Conservation (phyloP, 1,140 invertebrate genomes). For the Lanistes nyassanus region DNA sequence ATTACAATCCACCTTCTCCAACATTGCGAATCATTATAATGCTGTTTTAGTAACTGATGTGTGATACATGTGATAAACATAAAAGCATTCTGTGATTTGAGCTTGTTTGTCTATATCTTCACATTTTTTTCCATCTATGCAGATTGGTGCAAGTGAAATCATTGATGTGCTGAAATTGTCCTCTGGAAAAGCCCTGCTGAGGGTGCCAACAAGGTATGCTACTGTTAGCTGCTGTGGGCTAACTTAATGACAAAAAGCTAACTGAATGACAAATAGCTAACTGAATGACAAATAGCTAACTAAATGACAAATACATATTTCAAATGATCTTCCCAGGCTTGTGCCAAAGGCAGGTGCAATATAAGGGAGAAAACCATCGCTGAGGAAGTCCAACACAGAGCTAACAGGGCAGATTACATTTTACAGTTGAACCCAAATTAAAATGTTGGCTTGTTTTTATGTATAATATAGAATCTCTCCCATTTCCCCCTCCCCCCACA, state of each 20-base stretch:
- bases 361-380: background rate
- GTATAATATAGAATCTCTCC: no score
- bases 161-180: constrained; percentile 14
- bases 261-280: background rate
- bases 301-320: background rate
- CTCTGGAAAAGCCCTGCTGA: constrained; percentile 9
- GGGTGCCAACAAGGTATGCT: constrained; percentile 17
- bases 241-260: background rate
- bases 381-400: no score
- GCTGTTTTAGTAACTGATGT: background rate
- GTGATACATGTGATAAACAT: background rate
- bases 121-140: background rate
- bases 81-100: background rate
- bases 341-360: background rate
- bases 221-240: no score
- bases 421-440: no score
- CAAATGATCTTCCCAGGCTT: background rate
- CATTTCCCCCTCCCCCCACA: no score
- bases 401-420: no score
- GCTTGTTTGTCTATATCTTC: background rate
- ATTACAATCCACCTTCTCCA: no score
- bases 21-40: background rate
- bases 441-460: no score
- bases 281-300: background rate
- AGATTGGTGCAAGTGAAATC: constrained; percentile 21